Percentiles rank a stretch among this genome's conserved stretches.
phyloP scores from a whole-genome alignment of 2,888 invertebrate species.

The Oligia latruncula region DNA sequence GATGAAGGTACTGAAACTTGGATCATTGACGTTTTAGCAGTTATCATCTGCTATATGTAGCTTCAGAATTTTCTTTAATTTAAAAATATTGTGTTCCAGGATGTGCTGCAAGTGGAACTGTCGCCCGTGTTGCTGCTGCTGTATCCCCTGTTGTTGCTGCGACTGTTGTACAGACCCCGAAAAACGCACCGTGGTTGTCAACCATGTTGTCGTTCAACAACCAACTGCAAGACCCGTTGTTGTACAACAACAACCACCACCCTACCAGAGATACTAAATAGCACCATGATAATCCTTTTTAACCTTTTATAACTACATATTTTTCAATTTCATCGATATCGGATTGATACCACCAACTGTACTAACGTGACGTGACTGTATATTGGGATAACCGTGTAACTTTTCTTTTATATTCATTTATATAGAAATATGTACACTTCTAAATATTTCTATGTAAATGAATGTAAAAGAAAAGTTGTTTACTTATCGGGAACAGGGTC shows the following conservation, averaged over 20 bases:
- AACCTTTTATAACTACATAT: not conserved
- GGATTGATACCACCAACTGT: not conserved
- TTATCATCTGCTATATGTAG: not conserved
- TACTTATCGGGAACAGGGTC: slow-evolving; percentile 30
- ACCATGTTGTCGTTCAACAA: slow-evolving; percentile 54
- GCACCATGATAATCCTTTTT: not conserved
- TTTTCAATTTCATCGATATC: not conserved
- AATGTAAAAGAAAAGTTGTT: not conserved
- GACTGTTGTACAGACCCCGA: slow-evolving; percentile 80
- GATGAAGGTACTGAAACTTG: not conserved
- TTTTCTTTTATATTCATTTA: too few relatives aligned
- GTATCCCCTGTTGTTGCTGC: slow-evolving; percentile 87
- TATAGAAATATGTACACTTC: not conserved
- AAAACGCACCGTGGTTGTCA: slow-evolving; percentile 72
- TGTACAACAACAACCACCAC: slow-evolving; percentile 59
- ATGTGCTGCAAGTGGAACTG: slow-evolving; percentile 81
- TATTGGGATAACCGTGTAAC: too few relatives aligned
- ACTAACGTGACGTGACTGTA: too few relatives aligned
- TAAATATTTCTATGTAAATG: not conserved
- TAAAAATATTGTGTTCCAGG: slow-evolving; percentile 47
- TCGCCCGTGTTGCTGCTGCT: slow-evolving; percentile 86
- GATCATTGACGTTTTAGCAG: not conserved
- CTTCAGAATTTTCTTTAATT: not conserved
- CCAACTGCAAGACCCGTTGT: slow-evolving; percentile 31
- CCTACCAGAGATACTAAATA: slow-evolving; percentile 47